Base-by-base conservation (phyloP, 2,888 invertebrate species). In the Sisyra terminalis region DNA sequence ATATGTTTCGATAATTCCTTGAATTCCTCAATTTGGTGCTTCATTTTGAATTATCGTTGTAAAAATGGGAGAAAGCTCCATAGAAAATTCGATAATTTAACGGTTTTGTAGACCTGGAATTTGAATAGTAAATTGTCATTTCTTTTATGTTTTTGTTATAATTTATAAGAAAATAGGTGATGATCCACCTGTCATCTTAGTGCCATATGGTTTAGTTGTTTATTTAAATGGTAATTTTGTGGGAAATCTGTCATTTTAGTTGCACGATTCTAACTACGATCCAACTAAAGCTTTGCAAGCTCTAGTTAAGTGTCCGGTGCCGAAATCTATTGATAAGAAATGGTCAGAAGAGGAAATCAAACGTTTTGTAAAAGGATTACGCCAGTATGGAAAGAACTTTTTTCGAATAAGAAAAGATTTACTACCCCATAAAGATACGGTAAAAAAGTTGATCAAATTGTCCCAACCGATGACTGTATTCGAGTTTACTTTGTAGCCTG, bases 351-450 rank as follows among this genome's bases (percentile, higher is more conserved):
- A 97, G 61, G 96, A 96, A 70, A 86, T 84, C 63, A 97, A 97
- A 73, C 77, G 90, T 53, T 98, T 99, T 70, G 92, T 94, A 48
- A 97, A 97, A 70, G 98, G 98, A 52, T 75, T 99, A 53, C 75
- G 96, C 50, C 93, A 93, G 62, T 93, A 93, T 68, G 98, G 98
- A 53, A 99, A 98, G 69, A 97, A 98, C 67, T 98, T 98, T 69
- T 93, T 93, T 66, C 82, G 92, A 57, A 98, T 98, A 56, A 76
- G 85, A 53, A 94, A 94, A 64, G 97, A 98, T 65, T 70, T 96
- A 52, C 69, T 98, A 52, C 92, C 96, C 44, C 90, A 94, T 61
- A 92, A 94, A 71, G 93, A 96, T 59, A 94, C 96, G 55, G 83
- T 81, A 64, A 42, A 40, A 30, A 44, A 35, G 9, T 44, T 32